These are phyloP conservation scores for Poecile atricapillus DNA, from an alignment of 2,113 vertebrate genomes.

Conservation along the genomic window DNA sequence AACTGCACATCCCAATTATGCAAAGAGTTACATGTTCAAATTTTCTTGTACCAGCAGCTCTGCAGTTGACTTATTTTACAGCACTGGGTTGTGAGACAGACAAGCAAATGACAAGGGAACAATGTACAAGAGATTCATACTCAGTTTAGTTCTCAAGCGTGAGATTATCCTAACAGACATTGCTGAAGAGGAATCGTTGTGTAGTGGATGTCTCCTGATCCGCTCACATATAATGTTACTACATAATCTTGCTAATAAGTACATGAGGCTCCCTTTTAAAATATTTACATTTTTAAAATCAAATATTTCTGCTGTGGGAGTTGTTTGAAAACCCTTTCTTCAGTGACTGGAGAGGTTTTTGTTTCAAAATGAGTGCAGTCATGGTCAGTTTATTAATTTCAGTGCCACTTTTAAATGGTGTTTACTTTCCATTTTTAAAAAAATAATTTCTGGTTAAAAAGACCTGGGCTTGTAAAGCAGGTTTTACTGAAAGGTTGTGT, in stretches of 20 bases:
- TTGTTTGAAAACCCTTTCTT: background rate
- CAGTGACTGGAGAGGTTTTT: background rate
- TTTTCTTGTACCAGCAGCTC: background rate
- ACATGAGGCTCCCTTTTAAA: background rate
- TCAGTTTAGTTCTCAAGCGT: background rate
- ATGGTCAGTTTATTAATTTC: background rate
- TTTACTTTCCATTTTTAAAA: background rate
- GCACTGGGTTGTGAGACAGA: background rate
- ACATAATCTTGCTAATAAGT: background rate
- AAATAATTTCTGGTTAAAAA: background rate
- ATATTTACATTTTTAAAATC: background rate
- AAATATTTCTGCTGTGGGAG: background rate
- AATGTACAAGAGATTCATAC: background rate
- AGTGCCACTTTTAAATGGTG: background rate
- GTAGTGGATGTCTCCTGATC: background rate
- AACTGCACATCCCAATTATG: background rate
- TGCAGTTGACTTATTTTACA: background rate
- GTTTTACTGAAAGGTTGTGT: background rate
- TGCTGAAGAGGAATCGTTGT: background rate
- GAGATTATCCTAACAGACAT: background rate
- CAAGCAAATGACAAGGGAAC: background rate
- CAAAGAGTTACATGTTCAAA: background rate
- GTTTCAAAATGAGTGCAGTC: background rate
- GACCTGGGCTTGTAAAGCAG: background rate
- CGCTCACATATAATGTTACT: background rate